Evolutionary conservation across 2,888 invertebrate genomes (phyloP), one percentile per base, ranked within the genome.

Genomic region (Phania funesta): DNA sequence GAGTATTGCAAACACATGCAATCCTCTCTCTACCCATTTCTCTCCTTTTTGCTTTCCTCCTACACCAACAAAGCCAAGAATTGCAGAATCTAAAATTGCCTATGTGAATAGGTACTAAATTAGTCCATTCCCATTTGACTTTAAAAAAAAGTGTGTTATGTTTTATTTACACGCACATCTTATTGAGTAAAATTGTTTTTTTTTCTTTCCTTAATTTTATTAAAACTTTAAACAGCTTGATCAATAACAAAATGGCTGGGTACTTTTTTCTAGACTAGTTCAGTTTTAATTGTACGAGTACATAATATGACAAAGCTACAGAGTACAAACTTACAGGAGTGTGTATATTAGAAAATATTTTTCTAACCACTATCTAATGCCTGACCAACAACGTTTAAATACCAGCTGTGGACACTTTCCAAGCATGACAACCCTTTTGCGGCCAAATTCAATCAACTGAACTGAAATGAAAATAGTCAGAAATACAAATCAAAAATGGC

Each of bases 401-500:
- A 50, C 44, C 52, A 50, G 78, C 73, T 81, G 70, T 65, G 74
- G 75, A 70, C 58, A 74, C 29, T 65, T 65, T 68, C 24, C 56
- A 68, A 56, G 62, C 73, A 64, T 54, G 74, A 70, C 82, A 82
- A 82, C 82, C 78, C 82, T 78, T 81, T 82, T 73, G 78, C 50
- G 26, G 35, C 18, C 60, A 76, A 70, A 75, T 41, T 64, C 52
- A 70, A 80, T 68, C 67, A 80, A 81, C 52, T 77, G 77, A 81
- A 81, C 46, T 77, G 54, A 74, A 58, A 71, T 77, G 54, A 74
- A 58, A 71, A 58, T 38, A 48, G 65, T 75, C 67, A 71, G 73
- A 73, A 73, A 73, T 62, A 81, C 52, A 73, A 76, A 80, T 83
- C 80, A 76, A 83, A 83, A 81, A 83, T 83, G 83, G 83, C 83